Base-by-base conservation (phyloP, 2,888 invertebrate genomes). In the Melanostoma scalare region DNA sequence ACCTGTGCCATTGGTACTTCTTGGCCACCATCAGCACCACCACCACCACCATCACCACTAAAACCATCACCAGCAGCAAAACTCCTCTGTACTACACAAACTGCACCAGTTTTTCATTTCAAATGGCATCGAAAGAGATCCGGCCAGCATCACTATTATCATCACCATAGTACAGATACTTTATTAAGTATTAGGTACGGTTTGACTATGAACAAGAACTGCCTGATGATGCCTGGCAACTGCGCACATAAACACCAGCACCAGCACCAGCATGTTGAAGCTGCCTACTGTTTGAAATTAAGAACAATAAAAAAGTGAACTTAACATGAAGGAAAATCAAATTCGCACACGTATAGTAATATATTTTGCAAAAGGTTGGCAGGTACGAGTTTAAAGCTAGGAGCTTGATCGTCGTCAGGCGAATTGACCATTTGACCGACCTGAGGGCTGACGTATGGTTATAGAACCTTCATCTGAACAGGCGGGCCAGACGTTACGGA, bases 221-320 rank as follows among this genome's bases (percentile, higher is more conserved):
- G 46, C 53, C 46, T 63, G 36, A 30, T 48, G 63, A 53, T 20
- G 10, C 42, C 50, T 31, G 31, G 33, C 33, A 56, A 46, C 38
- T 40, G 6, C 10, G 6, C 10, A 40, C 10, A 42, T 31, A n/a
- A 10, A 20, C 20, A 20, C 20, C 20, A 20, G 20, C 20, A 20
- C 20, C 20, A 20, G 20, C 20, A 20, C 20, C 9, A 4, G 52
- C 5, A 20, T 46, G 40, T 38, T 52, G 38, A 44, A 44, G 46
- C 68, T 79, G 68, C 79, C 82, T 77, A 69, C 73, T 77, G 68
- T 82, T 82, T 69, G 33, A 73, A 82, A 82, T 74, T 77, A 82
- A 73, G 58, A 68, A 82, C 73, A 77, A 82, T 82, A 82, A 65
- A 82, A 77, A 78, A 69, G 52, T 69, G 80, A 68, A 68, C 44